These are phyloP conservation scores for Cheilosia impressa DNA, from an alignment of 2,888 invertebrate genomes.

Conservation along the genomic window DNA sequence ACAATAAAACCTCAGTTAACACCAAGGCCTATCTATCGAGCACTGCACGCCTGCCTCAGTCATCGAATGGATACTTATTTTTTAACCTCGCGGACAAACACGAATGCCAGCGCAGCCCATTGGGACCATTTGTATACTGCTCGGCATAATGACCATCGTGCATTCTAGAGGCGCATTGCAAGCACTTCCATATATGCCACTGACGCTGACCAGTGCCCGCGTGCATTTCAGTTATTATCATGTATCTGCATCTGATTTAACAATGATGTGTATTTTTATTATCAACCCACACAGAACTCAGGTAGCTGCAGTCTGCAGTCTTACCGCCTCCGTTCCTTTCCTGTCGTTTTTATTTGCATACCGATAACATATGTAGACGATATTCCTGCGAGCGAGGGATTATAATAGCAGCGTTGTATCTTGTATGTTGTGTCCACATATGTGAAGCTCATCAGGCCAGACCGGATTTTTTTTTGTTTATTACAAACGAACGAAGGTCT, in stretches of 20 bases:
- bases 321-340: constrained; percentile 18
- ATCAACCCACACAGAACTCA: constrained; percentile 39
- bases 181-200: constrained; percentile 35
- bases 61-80: constrained; percentile 18
- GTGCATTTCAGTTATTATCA: constrained; percentile 10
- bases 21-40: not conserved
- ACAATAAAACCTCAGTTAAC: constrained; percentile 24
- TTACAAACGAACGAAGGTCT: constrained; percentile 61
- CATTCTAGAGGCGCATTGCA: constrained; percentile 17
- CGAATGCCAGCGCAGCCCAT: not conserved
- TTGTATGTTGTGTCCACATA: constrained; percentile 26
- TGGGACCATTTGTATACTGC: not conserved
- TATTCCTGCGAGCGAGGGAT: constrained; percentile 40
- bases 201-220: constrained; percentile 8
- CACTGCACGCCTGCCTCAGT: not conserved
- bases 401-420: constrained; percentile 38
- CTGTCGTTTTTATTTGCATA: constrained; percentile 57
- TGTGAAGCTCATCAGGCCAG: constrained; percentile 12
- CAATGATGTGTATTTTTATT: constrained; percentile 55
- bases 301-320: constrained; percentile 27
- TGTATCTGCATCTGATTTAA: constrained; percentile 56
- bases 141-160: constrained; percentile 30
- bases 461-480: constrained; percentile 52
- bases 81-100: not conserved
- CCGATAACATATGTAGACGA: constrained; percentile 46